phyloP scores from a whole-genome alignment of 2,113 vertebrate genomes.

The Amazona vittata region DNA sequence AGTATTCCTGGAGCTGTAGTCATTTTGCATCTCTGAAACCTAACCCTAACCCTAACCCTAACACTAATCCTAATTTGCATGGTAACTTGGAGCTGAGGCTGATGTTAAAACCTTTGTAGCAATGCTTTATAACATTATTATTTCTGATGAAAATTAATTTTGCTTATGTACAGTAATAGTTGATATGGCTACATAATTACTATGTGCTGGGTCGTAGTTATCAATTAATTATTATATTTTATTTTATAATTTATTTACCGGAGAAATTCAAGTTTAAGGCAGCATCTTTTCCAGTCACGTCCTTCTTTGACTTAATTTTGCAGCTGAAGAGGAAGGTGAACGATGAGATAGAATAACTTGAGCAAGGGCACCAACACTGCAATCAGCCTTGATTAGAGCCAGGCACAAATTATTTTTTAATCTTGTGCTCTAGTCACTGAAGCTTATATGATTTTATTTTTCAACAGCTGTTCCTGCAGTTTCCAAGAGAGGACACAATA shows the following conservation, averaged over 20 bases:
- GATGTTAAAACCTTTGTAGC: neutral
- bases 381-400: constrained; percentile 52
- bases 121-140: constrained; percentile 56
- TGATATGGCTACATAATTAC: constrained; percentile 64
- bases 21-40: neutral
- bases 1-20: neutral
- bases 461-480: neutral
- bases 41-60: neutral
- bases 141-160: constrained; percentile 77
- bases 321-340: constrained; percentile 50
- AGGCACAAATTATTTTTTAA: neutral
- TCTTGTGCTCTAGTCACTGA: neutral
- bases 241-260: constrained; percentile 64
- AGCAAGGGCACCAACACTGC: constrained; percentile 63
- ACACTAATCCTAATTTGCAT: neutral
- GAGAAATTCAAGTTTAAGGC: constrained; percentile 43
- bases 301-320: constrained; percentile 74
- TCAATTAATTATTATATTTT: constrained; percentile 77
- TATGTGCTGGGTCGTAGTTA: constrained; percentile 59
- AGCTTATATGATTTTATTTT: neutral
- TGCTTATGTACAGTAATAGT: constrained; percentile 74
- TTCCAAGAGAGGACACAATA: neutral
- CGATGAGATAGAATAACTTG: constrained; percentile 37
- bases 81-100: neutral
- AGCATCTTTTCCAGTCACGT: constrained; percentile 73